Evolutionary conservation across 2,888 invertebrate species (phyloP).

Genomic region (Drosophila helvetica): DNA sequence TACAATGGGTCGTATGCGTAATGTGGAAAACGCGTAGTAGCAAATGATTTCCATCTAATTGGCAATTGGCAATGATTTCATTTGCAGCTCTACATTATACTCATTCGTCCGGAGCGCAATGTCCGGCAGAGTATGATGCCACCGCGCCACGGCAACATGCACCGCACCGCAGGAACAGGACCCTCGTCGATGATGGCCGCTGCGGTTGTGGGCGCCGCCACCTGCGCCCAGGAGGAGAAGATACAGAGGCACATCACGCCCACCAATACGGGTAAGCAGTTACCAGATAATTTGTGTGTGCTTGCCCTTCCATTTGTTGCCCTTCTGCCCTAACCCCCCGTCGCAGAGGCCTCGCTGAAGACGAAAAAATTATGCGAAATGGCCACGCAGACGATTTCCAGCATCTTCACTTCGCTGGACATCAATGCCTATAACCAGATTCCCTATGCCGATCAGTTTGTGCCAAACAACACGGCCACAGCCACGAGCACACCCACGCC

Average conservation of each 20-base stretch:
- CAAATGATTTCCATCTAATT: slow-evolving; percentile 15
- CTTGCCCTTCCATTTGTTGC: slow-evolving; percentile 4
- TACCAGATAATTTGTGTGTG: background rate
- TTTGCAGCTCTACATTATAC: slow-evolving; percentile 92
- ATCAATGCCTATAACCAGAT: slow-evolving; percentile 79
- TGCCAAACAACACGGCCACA: slow-evolving; percentile 79
- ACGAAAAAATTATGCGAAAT: slow-evolving; percentile 83
- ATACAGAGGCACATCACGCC: slow-evolving; percentile 87
- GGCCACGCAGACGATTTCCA: slow-evolving; percentile 84
- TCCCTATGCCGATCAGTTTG: slow-evolving; percentile 84
- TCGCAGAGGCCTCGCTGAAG: slow-evolving; percentile 73
- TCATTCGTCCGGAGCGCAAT: slow-evolving; percentile 94
- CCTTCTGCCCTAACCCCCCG: background rate
- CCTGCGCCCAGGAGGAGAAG: slow-evolving; percentile 88
- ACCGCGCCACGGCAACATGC: slow-evolving; percentile 87
- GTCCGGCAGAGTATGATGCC: slow-evolving; percentile 95
- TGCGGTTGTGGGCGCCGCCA: slow-evolving; percentile 87
- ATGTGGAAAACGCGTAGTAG: slow-evolving; percentile 29
- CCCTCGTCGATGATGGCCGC: slow-evolving; percentile 89
- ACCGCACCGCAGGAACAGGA: slow-evolving; percentile 87
- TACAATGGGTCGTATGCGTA: slow-evolving; percentile 61
- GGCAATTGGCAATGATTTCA: slow-evolving; percentile 24
- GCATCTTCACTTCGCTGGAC: slow-evolving; percentile 82
- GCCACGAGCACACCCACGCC: slow-evolving; percentile 45
- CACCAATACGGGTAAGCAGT: slow-evolving; percentile 80